These are phyloP conservation scores for Heliocidaris erythrogramma DNA, from an alignment of 35 echinoderm and acorn worm genomes.

Conservation along the genomic window DNA sequence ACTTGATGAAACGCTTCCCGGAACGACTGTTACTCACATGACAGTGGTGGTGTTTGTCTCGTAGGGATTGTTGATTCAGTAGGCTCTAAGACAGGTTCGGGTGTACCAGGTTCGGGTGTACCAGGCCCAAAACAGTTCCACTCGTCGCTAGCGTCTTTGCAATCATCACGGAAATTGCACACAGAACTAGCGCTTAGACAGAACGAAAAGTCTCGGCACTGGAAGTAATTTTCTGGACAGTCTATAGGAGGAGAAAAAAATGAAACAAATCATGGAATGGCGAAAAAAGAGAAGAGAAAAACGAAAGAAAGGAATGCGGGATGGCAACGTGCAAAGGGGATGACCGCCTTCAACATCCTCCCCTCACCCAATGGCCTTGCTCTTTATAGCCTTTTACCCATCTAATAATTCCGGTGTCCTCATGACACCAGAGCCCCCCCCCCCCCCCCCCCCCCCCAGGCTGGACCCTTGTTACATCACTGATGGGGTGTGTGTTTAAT, in stretches of 20 bases:
- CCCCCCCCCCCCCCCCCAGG: too few relatives aligned
- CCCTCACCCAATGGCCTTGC: too few relatives aligned
- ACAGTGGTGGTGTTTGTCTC: neutral
- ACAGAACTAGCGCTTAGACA: neutral
- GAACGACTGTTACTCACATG: neutral
- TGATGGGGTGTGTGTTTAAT: too few relatives aligned
- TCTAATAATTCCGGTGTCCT: too few relatives aligned
- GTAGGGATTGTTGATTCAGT: neutral
- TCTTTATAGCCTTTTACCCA: too few relatives aligned
- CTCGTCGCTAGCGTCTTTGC: constrained; percentile 3
- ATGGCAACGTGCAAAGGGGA: too few relatives aligned
- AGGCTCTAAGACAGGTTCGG: neutral
- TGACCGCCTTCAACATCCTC: too few relatives aligned
- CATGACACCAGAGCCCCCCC: too few relatives aligned
- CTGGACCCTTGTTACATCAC: too few relatives aligned
- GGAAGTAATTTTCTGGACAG: neutral
- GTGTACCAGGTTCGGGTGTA: neutral
- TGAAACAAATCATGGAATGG: neutral
- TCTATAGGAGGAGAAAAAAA: neutral
- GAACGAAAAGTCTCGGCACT: neutral
- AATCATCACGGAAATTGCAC: neutral
- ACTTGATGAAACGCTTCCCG: too few relatives aligned
- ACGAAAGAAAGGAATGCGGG: too few relatives aligned
- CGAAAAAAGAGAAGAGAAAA: too few relatives aligned
- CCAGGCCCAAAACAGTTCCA: neutral